Evolutionary conservation across 2,113 vertebrate species (phyloP), one percentile per base, ranked within the genome.

Genomic region (Mirounga angustirostris): DNA sequence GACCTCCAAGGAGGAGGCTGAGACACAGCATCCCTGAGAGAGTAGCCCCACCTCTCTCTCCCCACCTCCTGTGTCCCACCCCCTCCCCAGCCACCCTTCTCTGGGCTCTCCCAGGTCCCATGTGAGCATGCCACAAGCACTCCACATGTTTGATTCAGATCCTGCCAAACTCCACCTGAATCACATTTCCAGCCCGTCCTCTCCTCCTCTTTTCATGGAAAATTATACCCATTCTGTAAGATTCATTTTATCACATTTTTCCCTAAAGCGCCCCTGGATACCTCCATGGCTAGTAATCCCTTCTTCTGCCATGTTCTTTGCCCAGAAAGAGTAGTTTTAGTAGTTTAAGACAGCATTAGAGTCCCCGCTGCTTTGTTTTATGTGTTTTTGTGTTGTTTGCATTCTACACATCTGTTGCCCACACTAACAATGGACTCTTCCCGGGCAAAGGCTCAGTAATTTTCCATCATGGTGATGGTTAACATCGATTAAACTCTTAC

Each of bases 191-290:
- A 4, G 3, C 21, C 6, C 30, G 28, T 46, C 28, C 1, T 13
- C n/a, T 71, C 54, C 21, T 43, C 19, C 5, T n/a, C 52, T 81
- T 52, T 30, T 50, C 21, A 2, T 58, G 83, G 26, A 71, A 81
- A 67, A 40, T 12, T 26, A 19, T 2, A 30, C 5, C 56, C 40
- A 13, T 14, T 43, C 11, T 15, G 56, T n/a, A 46, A 30, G 5
- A 33, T 26, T 46, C 54, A 21, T 1, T 24, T 71, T 9, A 24
- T 7, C 30, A 11, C 1, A 0, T 22, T 22, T 28, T 4, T 1
- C 30, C n/a, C 2, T 1, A 36, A 65, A 89, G 16, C 15, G 13
- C 4, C 54, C 30, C 36, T 36, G 21, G 73, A 2, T 28, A 52
- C 6, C 16, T 89, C 52, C 14, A 8, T 2, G 2, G 19, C 21